These are phyloP conservation scores for Smithornis capensis DNA, from an alignment of 2,113 vertebrate genomes.

Conservation along the genomic window DNA sequence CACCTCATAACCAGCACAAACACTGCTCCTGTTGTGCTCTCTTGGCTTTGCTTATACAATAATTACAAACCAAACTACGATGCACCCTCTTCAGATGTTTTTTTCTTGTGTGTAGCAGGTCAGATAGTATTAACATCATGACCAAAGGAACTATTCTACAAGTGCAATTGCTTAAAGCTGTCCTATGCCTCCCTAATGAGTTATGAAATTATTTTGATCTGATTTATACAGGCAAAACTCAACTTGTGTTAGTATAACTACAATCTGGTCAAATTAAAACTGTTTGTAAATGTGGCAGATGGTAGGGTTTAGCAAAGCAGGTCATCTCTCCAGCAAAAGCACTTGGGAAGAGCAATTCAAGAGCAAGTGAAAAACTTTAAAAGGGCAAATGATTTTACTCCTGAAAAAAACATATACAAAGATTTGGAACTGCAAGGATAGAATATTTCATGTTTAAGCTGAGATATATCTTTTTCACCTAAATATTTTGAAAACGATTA, in stretches of 20 bases:
- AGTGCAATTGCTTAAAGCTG: background rate
- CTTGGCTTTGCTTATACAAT: background rate
- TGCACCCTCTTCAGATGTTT: background rate
- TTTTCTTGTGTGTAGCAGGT: background rate
- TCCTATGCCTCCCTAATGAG: background rate
- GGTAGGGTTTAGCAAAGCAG: background rate
- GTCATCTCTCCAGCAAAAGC: background rate
- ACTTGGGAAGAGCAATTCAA: background rate
- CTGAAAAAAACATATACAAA: background rate
- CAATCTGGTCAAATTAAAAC: background rate
- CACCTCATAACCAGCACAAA: background rate
- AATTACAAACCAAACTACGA: background rate
- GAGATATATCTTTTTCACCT: background rate
- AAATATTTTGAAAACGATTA: background rate
- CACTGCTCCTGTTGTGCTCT: background rate
- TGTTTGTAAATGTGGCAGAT: background rate
- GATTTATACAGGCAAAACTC: conserved; percentile 5
- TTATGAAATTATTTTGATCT: conserved; percentile 3
- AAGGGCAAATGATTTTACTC: background rate
- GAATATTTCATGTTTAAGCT: background rate
- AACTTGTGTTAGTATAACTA: background rate
- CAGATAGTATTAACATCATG: background rate
- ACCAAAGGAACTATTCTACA: background rate
- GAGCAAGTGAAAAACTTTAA: background rate
- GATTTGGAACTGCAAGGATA: background rate